A percentile compares a stretch with the other conserved stretches of the same genome.
These are phyloP conservation scores for Cebus imitator DNA, from an alignment of 2,113 vertebrate species.

Conservation along the genomic window DNA sequence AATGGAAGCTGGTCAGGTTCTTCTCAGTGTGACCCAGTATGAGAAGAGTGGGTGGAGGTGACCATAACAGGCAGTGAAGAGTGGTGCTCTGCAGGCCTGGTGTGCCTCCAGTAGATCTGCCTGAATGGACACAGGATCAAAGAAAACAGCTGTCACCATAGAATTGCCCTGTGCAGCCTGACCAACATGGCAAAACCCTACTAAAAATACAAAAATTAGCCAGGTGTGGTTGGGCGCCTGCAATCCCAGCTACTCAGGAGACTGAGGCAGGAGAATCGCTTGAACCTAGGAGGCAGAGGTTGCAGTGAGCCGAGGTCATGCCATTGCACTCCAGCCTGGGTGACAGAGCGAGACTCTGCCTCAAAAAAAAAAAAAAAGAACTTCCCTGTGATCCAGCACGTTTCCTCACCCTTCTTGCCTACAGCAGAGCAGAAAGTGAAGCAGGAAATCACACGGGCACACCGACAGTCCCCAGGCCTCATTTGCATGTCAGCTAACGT, in stretches of 20 bases:
- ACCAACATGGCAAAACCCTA: too few species aligned
- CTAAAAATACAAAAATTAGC: too few species aligned
- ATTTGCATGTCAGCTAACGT: too few species aligned
- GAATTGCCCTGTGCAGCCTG: background rate
- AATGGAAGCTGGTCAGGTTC: background rate
- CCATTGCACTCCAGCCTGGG: too few species aligned
- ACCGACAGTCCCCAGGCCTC: background rate
- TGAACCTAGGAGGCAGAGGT: too few species aligned
- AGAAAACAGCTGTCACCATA: background rate
- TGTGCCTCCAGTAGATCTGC: background rate
- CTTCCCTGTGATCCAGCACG: background rate
- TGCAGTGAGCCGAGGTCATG: too few species aligned
- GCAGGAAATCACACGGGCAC: background rate
- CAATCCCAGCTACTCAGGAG: too few species aligned
- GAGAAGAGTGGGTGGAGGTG: background rate
- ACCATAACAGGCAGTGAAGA: too few species aligned
- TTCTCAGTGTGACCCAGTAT: background rate
- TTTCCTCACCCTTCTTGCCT: background rate
- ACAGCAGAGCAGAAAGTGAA: background rate
- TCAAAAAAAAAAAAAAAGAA: background rate
- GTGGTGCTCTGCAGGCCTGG: background rate
- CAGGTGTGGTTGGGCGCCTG: too few species aligned
- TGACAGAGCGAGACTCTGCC: too few species aligned
- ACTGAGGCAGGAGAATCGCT: too few species aligned
- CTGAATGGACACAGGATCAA: background rate